A percentile compares a stretch with the other conserved stretches of the same genome.
Conservation (phyloP, 2,113 vertebrate genomes). For the Hystrix cristata region DNA sequence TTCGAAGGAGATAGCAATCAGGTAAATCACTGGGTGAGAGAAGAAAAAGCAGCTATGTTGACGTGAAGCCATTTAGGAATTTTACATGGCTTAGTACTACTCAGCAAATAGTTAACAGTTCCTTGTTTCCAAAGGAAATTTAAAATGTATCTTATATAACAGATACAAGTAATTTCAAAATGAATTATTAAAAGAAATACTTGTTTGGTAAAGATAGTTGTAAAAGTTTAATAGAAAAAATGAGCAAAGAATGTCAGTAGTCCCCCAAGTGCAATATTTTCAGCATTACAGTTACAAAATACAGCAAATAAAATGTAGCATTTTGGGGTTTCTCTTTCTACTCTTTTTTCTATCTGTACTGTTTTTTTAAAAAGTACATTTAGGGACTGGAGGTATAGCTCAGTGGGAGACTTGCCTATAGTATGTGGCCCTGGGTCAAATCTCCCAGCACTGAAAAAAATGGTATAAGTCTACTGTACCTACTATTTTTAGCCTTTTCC, state of each 20-base stretch:
- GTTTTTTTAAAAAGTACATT: not conserved
- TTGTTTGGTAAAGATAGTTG: conserved; percentile 6
- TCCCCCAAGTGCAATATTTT: not conserved
- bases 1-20: conserved; percentile 50
- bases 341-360: not conserved
- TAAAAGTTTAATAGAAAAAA: not conserved
- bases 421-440: not conserved
- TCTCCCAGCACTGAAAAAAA: not conserved
- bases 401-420: too few relatives aligned
- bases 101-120: not conserved
- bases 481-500: not conserved
- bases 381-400: not conserved
- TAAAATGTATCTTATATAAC: not conserved
- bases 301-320: not conserved
- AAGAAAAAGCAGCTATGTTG: not conserved
- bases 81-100: not conserved
- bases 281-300: not conserved
- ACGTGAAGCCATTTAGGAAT: not conserved
- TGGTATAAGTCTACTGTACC: not conserved
- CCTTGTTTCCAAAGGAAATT: conserved; percentile 22
- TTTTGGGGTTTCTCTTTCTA: not conserved
- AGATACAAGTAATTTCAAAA: conserved; percentile 7
- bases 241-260: fast-evolving
- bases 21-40: not conserved
- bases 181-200: conserved; percentile 18